phyloP scores from a whole-genome alignment of 2,113 vertebrate genomes.

The Muntiacus muntjak region DNA sequence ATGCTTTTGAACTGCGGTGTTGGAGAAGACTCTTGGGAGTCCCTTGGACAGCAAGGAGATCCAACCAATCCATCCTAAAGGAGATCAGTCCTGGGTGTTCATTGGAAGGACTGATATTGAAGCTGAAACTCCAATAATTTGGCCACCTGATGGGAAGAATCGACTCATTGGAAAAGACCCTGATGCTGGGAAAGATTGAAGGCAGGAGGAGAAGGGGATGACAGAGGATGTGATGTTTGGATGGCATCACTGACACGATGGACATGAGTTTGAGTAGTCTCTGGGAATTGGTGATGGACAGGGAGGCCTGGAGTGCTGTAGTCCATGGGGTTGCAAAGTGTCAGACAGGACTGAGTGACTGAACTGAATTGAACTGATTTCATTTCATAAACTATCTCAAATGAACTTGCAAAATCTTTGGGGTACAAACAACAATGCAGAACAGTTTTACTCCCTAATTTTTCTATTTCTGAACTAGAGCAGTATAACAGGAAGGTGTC shows the following conservation, averaged over 20 bases:
- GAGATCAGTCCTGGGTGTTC: not conserved
- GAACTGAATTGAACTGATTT: not conserved
- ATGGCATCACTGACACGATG: accelerated
- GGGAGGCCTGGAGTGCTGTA: not conserved
- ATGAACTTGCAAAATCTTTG: constrained; percentile 26
- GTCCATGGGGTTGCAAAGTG: not conserved
- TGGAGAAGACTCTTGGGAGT: not conserved
- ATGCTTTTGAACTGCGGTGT: not conserved
- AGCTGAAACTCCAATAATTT: not conserved
- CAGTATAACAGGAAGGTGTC: not conserved
- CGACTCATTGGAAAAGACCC: not conserved
- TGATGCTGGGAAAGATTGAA: not conserved
- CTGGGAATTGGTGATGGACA: not conserved
- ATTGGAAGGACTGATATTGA: not conserved
- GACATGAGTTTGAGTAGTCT: not conserved
- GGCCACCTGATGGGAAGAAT: not conserved
- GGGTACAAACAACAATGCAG: not conserved
- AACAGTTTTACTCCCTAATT: not conserved
- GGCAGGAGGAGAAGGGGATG: accelerated
- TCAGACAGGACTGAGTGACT: not conserved
- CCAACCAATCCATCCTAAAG: not conserved
- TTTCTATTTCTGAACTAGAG: not conserved
- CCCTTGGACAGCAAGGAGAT: not conserved
- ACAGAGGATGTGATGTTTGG: not conserved
- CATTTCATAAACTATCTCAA: not conserved